Conservation (phyloP, 1,140 invertebrate species). For the Oscheius sp. region DNA sequence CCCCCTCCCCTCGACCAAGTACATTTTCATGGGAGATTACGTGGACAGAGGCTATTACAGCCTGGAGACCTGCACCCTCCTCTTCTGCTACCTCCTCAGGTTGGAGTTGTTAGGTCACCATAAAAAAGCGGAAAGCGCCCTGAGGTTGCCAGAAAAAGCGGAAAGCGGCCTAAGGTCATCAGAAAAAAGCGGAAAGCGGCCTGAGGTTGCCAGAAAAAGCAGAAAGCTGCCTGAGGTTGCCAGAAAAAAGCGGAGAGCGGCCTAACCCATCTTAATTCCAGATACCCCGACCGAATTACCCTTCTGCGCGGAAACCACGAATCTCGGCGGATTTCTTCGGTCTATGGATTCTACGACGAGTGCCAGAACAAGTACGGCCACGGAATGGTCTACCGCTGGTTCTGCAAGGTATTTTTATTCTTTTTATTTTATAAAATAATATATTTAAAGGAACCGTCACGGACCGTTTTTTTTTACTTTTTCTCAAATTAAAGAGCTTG, state of each 20-base stretch:
- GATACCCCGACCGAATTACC: constrained; percentile 97
- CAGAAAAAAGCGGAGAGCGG: no score
- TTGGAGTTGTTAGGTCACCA: neutral
- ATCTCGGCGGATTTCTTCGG: constrained; percentile 93
- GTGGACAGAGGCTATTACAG: constrained; percentile 98
- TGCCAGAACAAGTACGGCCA: constrained; percentile 60
- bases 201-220: no score
- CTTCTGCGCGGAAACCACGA: constrained; percentile 94
- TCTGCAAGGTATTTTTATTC: constrained; percentile 45
- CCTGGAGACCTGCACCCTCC: constrained; percentile 93
- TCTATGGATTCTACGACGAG: constrained; percentile 63
- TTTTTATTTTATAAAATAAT: no score
- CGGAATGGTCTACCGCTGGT: constrained; percentile 58
- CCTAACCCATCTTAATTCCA: constrained; percentile 75
- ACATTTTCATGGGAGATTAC: constrained; percentile 98
- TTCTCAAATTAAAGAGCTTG: no score
- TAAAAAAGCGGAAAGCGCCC: no score
- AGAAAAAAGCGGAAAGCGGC: no score
- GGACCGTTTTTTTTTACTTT: no score
- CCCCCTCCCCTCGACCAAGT: constrained; percentile 95
- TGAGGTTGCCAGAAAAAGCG: no score
- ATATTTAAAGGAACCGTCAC: neutral
- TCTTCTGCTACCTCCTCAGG: constrained; percentile 67
- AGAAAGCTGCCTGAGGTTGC: no score
- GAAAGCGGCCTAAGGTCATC: no score